phyloP scores from a whole-genome alignment of 2,113 vertebrate genomes.

The Orthonyx spaldingii region DNA sequence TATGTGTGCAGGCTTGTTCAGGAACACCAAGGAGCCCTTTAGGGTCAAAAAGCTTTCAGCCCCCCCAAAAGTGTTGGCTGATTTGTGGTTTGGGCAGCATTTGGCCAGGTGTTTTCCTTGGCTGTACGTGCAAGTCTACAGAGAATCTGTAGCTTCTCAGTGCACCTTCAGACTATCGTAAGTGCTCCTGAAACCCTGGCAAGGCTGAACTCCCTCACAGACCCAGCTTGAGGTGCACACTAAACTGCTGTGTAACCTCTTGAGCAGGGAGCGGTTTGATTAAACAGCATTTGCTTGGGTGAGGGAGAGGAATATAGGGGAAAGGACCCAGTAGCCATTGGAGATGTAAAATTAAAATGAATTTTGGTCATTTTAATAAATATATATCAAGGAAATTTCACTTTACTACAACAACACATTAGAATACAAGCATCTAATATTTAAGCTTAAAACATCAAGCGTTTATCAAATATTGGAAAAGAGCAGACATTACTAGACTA shows the following conservation, averaged over 20 bases:
- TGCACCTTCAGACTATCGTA: background rate
- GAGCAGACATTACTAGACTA: conserved; percentile 71
- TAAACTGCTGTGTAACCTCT: background rate
- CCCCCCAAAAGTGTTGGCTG: background rate
- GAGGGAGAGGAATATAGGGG: background rate
- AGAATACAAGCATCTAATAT: conserved; percentile 77
- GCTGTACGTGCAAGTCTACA: background rate
- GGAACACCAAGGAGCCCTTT: background rate
- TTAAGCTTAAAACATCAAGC: conserved; percentile 77
- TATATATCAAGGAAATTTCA: conserved; percentile 80
- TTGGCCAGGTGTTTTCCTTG: background rate
- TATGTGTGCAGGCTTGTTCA: background rate
- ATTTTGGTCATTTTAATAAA: conserved; percentile 81
- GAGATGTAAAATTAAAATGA: conserved; percentile 66
- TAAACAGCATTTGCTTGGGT: background rate
- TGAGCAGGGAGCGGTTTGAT: background rate
- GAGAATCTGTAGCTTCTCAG: background rate
- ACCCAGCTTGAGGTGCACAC: background rate
- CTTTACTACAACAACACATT: conserved; percentile 79
- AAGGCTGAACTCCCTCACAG: background rate
- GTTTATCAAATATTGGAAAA: conserved; percentile 78
- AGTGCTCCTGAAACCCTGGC: background rate
- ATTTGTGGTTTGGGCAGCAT: background rate
- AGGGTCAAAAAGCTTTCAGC: background rate
- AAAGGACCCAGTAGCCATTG: conserved; percentile 10